Evolutionary conservation across 1,140 invertebrate genomes (phyloP).

Genomic region (Solenopsis fugax): DNA sequence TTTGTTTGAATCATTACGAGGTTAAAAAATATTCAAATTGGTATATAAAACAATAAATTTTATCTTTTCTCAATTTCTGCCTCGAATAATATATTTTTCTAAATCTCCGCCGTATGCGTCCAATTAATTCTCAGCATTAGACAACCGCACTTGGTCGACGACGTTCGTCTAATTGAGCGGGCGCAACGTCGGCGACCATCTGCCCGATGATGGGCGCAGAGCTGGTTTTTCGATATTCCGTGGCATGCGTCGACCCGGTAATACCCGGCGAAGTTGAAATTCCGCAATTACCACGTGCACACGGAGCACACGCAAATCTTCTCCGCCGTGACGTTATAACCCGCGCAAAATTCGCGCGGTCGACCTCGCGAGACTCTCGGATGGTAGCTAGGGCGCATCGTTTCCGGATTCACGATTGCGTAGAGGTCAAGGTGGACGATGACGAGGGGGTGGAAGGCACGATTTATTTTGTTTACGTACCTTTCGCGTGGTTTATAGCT

Average conservation of each 20-base stretch:
- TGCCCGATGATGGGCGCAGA: slow-evolving; percentile 2
- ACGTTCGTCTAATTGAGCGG: slow-evolving; percentile 10
- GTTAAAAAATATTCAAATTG: too few species aligned
- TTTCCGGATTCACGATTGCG: slow-evolving; percentile 42
- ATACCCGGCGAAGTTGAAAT: slow-evolving; percentile 4
- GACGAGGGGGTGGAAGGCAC: neutral
- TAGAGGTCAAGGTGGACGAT: neutral
- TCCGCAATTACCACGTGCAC: slow-evolving; percentile 18
- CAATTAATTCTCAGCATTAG: slow-evolving; percentile 1
- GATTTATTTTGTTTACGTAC: slow-evolving; percentile 64
- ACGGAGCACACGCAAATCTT: neutral
- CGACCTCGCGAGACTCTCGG: neutral
- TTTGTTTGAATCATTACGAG: too few species aligned
- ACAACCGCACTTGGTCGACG: neutral
- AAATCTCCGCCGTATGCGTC: neutral
- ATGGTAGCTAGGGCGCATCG: neutral
- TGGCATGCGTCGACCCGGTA: neutral
- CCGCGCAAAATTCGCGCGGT: neutral
- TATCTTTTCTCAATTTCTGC: neutral
- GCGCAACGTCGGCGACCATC: neutral
- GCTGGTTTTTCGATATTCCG: slow-evolving; percentile 38
- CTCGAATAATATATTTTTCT: neutral
- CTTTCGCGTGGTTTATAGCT: slow-evolving; percentile 35
- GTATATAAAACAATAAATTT: neutral
- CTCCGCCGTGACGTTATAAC: neutral